These are phyloP conservation scores for Nipponia nippon DNA, from an alignment of 2,113 vertebrate species.

Conservation along the genomic window DNA sequence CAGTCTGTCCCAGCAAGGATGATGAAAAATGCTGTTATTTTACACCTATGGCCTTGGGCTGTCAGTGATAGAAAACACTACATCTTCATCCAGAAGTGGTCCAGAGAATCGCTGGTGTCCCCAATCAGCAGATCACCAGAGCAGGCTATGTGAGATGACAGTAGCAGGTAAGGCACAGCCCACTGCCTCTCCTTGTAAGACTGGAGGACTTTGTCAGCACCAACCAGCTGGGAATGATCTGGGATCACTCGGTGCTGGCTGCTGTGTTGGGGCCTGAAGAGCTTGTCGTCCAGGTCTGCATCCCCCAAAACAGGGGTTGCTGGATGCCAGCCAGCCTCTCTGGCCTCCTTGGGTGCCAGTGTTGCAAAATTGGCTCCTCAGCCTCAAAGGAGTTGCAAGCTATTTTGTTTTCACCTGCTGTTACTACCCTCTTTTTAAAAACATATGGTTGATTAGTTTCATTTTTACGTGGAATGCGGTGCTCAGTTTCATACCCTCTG, in stretches of 20 bases:
- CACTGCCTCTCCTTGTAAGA: not conserved
- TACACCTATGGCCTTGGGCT: not conserved
- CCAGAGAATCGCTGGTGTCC: not conserved
- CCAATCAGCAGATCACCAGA: not conserved
- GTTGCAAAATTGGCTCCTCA: not conserved
- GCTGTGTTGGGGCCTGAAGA: not conserved
- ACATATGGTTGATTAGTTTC: constrained; percentile 19
- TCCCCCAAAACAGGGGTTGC: not conserved
- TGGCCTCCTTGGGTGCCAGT: not conserved
- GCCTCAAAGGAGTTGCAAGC: not conserved
- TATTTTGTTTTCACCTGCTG: not conserved
- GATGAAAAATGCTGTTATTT: not conserved
- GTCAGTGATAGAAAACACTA: not conserved
- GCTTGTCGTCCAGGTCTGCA: not conserved
- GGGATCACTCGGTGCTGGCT: not conserved
- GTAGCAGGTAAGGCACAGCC: accelerated
- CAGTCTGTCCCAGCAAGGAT: not conserved
- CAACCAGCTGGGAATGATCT: not conserved
- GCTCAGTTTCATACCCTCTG: constrained; percentile 16
- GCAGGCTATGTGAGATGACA: not conserved
- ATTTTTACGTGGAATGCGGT: not conserved
- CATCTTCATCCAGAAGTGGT: not conserved
- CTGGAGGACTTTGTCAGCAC: not conserved
- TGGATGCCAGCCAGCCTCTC: not conserved
- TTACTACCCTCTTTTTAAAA: not conserved